Percentiles rank a stretch among this genome's conserved stretches.
Conservation (phyloP, 2,888 invertebrate genomes). For the Hyposoter dolosus region DNA sequence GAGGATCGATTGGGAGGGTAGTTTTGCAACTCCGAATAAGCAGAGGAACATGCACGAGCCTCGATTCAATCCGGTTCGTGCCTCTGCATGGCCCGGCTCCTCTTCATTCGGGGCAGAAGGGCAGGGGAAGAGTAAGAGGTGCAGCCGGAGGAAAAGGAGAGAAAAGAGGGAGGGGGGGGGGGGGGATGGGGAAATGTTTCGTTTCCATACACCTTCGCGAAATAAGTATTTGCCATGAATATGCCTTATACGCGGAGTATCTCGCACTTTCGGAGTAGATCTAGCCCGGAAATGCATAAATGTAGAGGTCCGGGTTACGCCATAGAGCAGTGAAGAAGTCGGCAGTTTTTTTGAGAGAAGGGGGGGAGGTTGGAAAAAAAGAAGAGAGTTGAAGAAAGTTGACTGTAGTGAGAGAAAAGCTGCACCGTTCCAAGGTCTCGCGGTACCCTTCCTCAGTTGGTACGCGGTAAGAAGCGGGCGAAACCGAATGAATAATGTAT, state of each 20-base stretch:
- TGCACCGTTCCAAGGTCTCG: conserved; percentile 41
- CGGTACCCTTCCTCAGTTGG: conserved; percentile 44
- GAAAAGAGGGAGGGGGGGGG: conserved; percentile 17
- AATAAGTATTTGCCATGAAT: background rate
- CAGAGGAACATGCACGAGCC: conserved; percentile 16
- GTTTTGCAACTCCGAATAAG: conserved; percentile 27
- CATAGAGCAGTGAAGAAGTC: conserved; percentile 67
- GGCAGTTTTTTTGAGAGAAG: conserved; percentile 41
- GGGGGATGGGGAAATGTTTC: conserved; percentile 57
- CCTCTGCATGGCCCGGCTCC: conserved; percentile 17
- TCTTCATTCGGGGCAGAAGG: background rate
- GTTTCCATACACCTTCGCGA: conserved; percentile 27
- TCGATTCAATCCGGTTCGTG: conserved; percentile 30
- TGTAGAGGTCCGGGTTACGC: conserved; percentile 71
- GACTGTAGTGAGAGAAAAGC: conserved; percentile 43
- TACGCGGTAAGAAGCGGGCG: conserved; percentile 77
- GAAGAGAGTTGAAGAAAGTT: conserved; percentile 15
- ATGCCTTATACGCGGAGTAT: conserved; percentile 37
- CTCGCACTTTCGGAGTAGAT: conserved; percentile 63
- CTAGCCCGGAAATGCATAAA: conserved; percentile 77
- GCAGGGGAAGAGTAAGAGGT: background rate
- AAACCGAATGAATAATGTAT: conserved; percentile 83
- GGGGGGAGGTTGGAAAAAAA: conserved; percentile 63
- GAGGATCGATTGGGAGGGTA: conserved; percentile 34
- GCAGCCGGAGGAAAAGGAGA: conserved; percentile 34